A percentile compares a stretch with the other conserved stretches of the same genome.
phyloP scores from a whole-genome alignment of 2,113 vertebrate species.

The human region GRCh38 chr13:29226001-29226500 shows the following conservation, averaged over 20 bases:
- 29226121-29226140: not conserved
- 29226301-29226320: not conserved
- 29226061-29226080: not conserved
- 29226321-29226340: slow-evolving; percentile 65
- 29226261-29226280: not conserved
- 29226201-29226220: not conserved
- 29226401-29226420: slow-evolving; percentile 69
- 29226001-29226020: slow-evolving; percentile 10
- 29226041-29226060: not conserved
- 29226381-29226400: slow-evolving; percentile 74
- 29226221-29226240: not conserved
- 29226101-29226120: not conserved
- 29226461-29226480: not conserved
- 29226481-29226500: not conserved
- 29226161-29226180: not conserved
- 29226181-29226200: not conserved
- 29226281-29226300: not conserved
- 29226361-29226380: not conserved
- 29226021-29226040: not conserved
- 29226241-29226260: not conserved
- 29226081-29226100: not conserved
- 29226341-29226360: not conserved
- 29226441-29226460: slow-evolving; percentile 15
- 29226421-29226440: slow-evolving; percentile 56
- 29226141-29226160: not conserved